Evolutionary conservation across 1,140 invertebrate genomes (phyloP).

Genomic region (Zeugodacus cucurbitae): DNA sequence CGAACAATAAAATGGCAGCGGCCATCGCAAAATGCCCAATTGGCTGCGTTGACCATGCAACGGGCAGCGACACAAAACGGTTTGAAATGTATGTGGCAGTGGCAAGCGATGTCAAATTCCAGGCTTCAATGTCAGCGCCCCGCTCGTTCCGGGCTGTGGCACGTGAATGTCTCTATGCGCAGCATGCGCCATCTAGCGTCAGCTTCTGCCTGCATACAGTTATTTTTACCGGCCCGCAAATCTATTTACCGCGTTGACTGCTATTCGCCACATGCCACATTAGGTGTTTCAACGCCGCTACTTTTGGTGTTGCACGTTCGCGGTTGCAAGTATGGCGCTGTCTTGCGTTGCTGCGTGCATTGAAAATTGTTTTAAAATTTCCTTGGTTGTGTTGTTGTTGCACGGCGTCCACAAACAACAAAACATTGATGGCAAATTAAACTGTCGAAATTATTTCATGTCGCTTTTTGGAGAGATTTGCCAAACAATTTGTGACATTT

Average conservation of each 20-base stretch:
- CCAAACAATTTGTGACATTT: conserved; percentile 66
- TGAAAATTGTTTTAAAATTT: no score
- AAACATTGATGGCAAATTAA: conserved; percentile 60
- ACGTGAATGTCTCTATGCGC: not conserved
- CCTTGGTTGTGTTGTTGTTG: not conserved
- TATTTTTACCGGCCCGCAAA: not conserved
- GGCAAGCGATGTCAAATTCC: conserved; percentile 21
- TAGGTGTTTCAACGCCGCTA: not conserved
- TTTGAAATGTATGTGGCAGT: conserved; percentile 32
- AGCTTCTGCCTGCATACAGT: no score
- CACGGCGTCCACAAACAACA: not conserved
- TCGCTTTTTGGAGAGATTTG: conserved; percentile 57
- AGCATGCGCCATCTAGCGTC: not conserved
- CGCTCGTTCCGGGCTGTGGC: not conserved
- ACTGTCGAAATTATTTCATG: conserved; percentile 66
- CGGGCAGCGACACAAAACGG: not conserved
- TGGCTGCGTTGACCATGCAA: not conserved
- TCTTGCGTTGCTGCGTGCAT: not conserved
- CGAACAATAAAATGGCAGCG: not conserved
- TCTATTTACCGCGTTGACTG: not conserved
- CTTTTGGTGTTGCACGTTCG: conserved; percentile 16
- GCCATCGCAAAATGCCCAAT: not conserved
- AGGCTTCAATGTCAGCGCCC: not conserved
- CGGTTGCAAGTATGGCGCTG: not conserved
- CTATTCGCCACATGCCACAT: not conserved